Base-by-base conservation (phyloP, 2,888 invertebrate genomes). In the Fissipunctia ypsillon region DNA sequence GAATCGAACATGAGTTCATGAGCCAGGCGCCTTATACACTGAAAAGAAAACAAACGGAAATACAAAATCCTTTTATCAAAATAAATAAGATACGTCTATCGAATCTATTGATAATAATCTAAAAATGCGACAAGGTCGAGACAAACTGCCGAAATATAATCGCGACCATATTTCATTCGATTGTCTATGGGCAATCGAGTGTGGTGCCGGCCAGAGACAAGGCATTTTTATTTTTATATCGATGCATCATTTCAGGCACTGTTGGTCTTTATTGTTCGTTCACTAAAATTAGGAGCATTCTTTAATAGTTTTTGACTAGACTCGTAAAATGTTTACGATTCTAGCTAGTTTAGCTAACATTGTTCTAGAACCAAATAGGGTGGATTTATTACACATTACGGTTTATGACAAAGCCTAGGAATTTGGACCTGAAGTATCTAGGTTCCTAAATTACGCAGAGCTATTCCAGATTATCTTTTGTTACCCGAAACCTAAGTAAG, bases 111-210 rank as follows among this genome's bases (percentile, higher is more conserved):
- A 78, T 82, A 70, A 66, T 50, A 31, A 80, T 81, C 81, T 73
- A 69, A 75, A 85, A 73, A 63, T 25, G 52, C 65, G 71, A 59
- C 85, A 86, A 89, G 89, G 90, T 84, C 87, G 70, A 57, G 64
- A 63, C 45, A 60, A 72, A 78, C 73, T 68, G 78, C 85, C 84
- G 77, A 84, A 88, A 86, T 80, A 73, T 81, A 84, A 84, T 88
- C 69, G 66, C 76, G 43, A 78, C 77, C 68, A 89, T 90, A 89
- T 89, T 88, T 93, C 84, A 89, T 85, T 76, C 90, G 88, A 94
- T 95, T 95, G 95, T 95, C 90, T 93, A 85, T 90, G 90, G 56
- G 74, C 90, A 94, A 93, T 91, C 85, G 90, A 88, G 90, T 90
- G 92, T 91, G 90, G 85, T 92, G 89, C 94, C 93, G 93, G 90